Percentiles rank a stretch among this genome's conserved stretches.
Conservation (phyloP, 1,140 invertebrate species). For the Caenorhabditis brenneri region DNA sequence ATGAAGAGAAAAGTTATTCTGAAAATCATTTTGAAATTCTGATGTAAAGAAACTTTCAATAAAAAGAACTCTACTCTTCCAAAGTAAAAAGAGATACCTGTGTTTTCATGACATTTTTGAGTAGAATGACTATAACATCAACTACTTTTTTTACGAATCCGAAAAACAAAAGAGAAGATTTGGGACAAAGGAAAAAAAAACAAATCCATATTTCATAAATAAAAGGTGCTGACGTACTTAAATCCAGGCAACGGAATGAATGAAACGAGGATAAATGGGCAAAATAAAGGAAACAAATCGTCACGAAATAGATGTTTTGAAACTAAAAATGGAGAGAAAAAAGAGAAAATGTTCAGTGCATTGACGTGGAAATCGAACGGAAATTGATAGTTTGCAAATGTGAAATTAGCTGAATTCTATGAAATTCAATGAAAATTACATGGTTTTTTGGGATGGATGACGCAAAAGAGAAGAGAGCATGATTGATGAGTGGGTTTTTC, state of each 20-base stretch:
- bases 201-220: neutral
- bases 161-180: neutral
- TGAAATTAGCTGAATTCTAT: neutral
- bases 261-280: neutral
- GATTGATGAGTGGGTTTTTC: constrained; percentile 6
- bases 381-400: neutral
- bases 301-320: no score
- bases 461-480: neutral
- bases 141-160: neutral
- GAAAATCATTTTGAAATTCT: no score
- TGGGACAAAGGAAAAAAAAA: neutral
- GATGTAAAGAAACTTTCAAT: no score
- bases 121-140: no score
- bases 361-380: neutral
- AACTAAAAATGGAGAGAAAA: no score
- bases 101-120: no score
- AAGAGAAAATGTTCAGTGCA: neutral
- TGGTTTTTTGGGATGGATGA: neutral
- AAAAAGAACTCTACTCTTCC: no score
- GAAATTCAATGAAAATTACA: neutral
- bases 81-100: no score
- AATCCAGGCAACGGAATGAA: neutral
- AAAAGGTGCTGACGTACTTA: neutral
- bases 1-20: no score
- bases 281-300: neutral